Percentiles rank a stretch among this genome's conserved stretches.
Evolutionary conservation across 2,113 vertebrate genomes (phyloP).

Genomic region (Tursiops truncatus): DNA sequence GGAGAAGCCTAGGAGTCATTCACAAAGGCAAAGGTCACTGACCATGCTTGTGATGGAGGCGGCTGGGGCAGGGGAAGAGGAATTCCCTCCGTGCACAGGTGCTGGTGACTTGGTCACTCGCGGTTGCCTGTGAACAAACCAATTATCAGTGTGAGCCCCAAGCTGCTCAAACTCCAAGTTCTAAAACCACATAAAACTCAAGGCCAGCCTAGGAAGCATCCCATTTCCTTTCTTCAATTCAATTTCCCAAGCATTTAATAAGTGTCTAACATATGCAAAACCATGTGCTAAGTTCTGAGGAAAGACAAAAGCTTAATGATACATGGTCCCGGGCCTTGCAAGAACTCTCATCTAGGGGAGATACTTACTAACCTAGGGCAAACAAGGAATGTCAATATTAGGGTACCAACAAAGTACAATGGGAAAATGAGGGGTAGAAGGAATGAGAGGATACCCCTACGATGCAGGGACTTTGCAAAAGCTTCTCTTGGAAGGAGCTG

Average conservation of each 20-base stretch:
- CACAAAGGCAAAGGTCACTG: conserved; percentile 69
- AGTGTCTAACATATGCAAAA: not conserved
- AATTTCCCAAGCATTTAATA: not conserved
- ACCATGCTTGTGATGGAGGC: conserved; percentile 97
- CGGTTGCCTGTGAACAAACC: conserved; percentile 86
- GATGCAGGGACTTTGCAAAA: not conserved
- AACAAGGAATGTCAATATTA: not conserved
- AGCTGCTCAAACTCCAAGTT: not conserved
- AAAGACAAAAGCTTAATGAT: not conserved
- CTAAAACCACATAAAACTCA: not conserved
- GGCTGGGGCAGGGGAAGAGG: conserved; percentile 89
- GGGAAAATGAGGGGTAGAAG: not conserved
- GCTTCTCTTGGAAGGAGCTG: not conserved
- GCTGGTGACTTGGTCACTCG: conserved; percentile 92
- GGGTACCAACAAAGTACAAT: not conserved
- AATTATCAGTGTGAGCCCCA: not conserved
- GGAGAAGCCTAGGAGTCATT: not conserved
- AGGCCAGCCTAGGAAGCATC: not conserved
- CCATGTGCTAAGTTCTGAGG: not conserved
- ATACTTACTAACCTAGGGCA: not conserved
- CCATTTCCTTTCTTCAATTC: not conserved
- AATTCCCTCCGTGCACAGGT: conserved; percentile 88
- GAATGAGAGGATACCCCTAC: not conserved
- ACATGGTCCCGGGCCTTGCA: not conserved
- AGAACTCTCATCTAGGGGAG: not conserved